A percentile compares a stretch with the other conserved stretches of the same genome.
These are phyloP conservation scores for Arion vulgaris DNA, from an alignment of 1,140 invertebrate species.

Conservation along the genomic window DNA sequence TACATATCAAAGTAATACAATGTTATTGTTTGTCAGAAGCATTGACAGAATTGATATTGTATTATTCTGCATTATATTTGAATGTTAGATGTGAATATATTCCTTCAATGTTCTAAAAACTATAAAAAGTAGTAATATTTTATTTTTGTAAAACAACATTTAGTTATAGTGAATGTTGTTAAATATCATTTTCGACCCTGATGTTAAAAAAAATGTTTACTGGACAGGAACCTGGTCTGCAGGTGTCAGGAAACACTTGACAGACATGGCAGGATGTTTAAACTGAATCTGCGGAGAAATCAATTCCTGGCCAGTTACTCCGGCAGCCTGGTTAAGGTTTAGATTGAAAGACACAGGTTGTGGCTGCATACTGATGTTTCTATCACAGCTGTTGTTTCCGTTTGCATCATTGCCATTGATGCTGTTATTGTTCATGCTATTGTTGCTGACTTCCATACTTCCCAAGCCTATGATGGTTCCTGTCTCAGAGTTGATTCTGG, in stretches of 20 bases:
- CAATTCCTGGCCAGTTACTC: background rate
- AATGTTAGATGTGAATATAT: no score
- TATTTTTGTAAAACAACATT: background rate
- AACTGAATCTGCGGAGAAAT: background rate
- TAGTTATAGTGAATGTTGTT: background rate
- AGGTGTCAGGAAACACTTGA: constrained; percentile 6
- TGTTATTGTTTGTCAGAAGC: no score
- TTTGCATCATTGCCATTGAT: background rate
- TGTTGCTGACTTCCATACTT: constrained; percentile 25
- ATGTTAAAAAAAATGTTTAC: background rate
- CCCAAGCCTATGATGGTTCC: background rate
- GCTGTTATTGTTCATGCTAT: background rate
- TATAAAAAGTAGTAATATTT: background rate
- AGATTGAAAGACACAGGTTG: constrained; percentile 20
- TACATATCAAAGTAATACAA: no score
- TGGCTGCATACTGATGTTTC: background rate
- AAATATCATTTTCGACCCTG: background rate
- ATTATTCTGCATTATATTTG: no score
- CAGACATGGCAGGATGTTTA: background rate
- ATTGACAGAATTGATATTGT: no score
- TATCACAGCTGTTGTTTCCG: constrained; percentile 27
- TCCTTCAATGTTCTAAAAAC: background rate
- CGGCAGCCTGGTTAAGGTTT: background rate
- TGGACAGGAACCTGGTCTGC: background rate
- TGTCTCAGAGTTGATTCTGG: background rate